Base-by-base conservation (phyloP, 2,888 invertebrate genomes). In the Nemotelus pantherinus region DNA sequence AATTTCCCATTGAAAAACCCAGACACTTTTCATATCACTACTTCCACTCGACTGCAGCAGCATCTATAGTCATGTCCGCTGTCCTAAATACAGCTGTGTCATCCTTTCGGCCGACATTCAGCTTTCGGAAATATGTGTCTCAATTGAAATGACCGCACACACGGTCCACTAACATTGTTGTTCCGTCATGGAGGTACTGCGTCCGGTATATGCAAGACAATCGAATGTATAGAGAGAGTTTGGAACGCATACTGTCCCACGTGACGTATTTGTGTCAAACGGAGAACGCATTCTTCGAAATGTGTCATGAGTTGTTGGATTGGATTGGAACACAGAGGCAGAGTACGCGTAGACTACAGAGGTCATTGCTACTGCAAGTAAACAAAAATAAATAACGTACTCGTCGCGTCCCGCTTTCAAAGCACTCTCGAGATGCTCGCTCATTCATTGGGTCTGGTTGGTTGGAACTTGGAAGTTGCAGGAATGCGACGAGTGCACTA, bases 341-440 rank as follows among this genome's bases (percentile, higher is more conserved):
- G 25, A 25, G 25, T 10, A 10, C 25, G 44, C 53, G 68, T 68
- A 48, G 39, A 53, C 5, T 43, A 43, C 70, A 74, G 74, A 63
- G 74, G 74, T 74, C 74, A 74, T 74, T 74, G 74, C 74, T 74
- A 72, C 63, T 74, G 72, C 47, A 60, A 60, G 60, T 74, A 60
- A 60, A 74, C 74, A 74, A 60, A 60, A 74, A 74, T 60, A 74
- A 71, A 71, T 43, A 71, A 44, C 44, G 71, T 57, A 71, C 65
- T 65, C 48, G 53, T 60, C 48, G 50, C 44, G 74, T 60, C 58
- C 48, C 58, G 58, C 47, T 45, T 60, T 39, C 50, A 53, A 68
- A 3, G 68, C 68, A 48, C 68, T 68, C 53, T 68, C 48, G 68
- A 68, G 50, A 25, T 25, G 48, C 50, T 25, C 70, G 53, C 70